Base-by-base conservation (phyloP, 2,888 invertebrate species). In the Mylabris sibirica region DNA sequence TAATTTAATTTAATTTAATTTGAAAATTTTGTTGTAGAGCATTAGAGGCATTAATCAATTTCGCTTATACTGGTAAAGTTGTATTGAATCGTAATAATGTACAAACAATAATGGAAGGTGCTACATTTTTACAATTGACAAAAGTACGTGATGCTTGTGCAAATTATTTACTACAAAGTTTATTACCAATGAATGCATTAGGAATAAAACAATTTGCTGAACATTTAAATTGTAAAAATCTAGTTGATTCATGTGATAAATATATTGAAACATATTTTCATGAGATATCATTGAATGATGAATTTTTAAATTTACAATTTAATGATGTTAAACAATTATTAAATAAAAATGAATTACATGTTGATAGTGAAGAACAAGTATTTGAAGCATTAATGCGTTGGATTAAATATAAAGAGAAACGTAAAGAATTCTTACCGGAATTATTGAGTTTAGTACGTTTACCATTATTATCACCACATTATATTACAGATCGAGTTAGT, bases 371-470 rank as follows among this genome's bases (percentile, higher is more conserved):
- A 81, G 94, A 94, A 81, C 90, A 92, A 85, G 93, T 96, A 38
- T 96, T 95, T 85, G 93, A 94, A 82, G 93, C 94, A 1, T 91
- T 92, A 53, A 90, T 95, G 88, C 85, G 90, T 60, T 96, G 96
- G 96, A 88, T 90, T 6, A 93, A 93, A 80, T 88, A 89, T 74
- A 90, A 90, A 59, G 88, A 88, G 2, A 83, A 84, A 20, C 86
- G 94, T 63, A 85, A 88, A 38, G 83, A 86, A 8, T 82, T 88
- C 76, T 85, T 95, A 69, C 91, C 94, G 0, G 89, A 91, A 78
- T 86, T 96, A 22, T 85, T 96, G 72, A 87, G 92, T 8, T 87
- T 90, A 75, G 93, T 96, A 0, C 88, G 96, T 35, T 86, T 96
- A 79, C 95, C 96, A 0, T 85, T 96, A 57, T 86, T 96, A 3